phyloP scores from a whole-genome alignment of 2,888 invertebrate species.

The Arrhopalites spinosus region DNA sequence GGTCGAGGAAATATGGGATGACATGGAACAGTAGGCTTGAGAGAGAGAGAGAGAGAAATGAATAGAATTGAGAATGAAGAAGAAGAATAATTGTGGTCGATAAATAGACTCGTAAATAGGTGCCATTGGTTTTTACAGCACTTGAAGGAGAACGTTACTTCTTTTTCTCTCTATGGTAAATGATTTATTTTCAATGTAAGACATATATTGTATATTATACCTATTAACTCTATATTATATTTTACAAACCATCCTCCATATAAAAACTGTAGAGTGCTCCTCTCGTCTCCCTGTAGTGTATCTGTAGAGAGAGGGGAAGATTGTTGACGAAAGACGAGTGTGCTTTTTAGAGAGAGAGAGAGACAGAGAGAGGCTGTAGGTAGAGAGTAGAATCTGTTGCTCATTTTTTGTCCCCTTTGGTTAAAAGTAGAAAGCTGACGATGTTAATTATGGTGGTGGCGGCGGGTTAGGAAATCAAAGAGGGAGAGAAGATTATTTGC shows the following conservation, averaged over 20 bases:
- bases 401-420: slow-evolving; percentile 9
- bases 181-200: slow-evolving; percentile 33
- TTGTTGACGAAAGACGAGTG: neutral
- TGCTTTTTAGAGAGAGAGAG: neutral
- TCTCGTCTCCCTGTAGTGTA: neutral
- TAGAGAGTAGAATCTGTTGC: slow-evolving; percentile 34
- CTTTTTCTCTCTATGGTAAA: slow-evolving; percentile 18
- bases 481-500: slow-evolving; percentile 25
- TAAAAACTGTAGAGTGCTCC: too few relatives aligned
- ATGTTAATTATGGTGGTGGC: slow-evolving; percentile 31
- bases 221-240: too few relatives aligned
- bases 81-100: slow-evolving; percentile 32
- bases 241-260: too few relatives aligned
- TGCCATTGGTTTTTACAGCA: slow-evolving; percentile 24
- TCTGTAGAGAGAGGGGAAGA: neutral
- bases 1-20: too few relatives aligned
- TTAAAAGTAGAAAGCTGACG: neutral
- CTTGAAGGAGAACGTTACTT: slow-evolving; percentile 10
- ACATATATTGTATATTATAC: neutral
- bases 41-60: neutral
- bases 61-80: neutral
- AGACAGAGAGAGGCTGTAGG: slow-evolving; percentile 18
- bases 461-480: neutral
- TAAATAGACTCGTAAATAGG: slow-evolving; percentile 32
- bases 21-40: too few relatives aligned